Evolutionary conservation across 2,113 vertebrate genomes (phyloP), one percentile per base, ranked within the genome.

Genomic region (Perognathus longimembris): DNA sequence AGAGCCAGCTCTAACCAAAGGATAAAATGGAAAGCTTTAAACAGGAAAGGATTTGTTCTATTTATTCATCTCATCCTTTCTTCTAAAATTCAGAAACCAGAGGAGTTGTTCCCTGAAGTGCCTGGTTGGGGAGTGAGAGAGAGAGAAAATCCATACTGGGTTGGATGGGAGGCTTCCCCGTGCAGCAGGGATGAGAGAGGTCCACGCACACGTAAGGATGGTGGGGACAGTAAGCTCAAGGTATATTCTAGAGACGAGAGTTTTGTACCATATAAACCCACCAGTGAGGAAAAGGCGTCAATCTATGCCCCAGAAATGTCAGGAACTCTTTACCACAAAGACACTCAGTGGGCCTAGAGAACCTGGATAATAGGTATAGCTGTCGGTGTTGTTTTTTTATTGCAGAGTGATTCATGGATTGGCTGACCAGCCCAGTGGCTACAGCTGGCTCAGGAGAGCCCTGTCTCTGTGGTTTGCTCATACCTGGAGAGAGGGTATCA

Each of bases 1-100:
- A 79, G 67, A 77, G 70, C 77, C 69, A 88, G 26, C 81, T 77
- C 20, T 38, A 7, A 69, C 92, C 85, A 69, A 59, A 95, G 64
- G 24, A 59, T 32, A 50, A 81, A 78, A 75, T 74, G 78, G 84
- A 63, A 85, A 78, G 59, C 75, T 67, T 77, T 42, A 64, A 75
- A 54, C 75, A 38, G 66, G 66, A 40, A 57, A 74, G 75, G 80
- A 54, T 73, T 90, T n/a, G 54, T 67, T 84, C n/a, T 82, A 12
- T 61, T 75, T 64, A 67, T 78, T 88, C 70, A 28, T 38, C 74
- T 70, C 20, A 22, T 5, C 38, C 57, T 77, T 83, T 88, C 63
- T 45, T 36, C 70, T 67, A 17, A 38, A 50, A 15, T 59, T 90
- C 59, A 38, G 34, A 61, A 45, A 26, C 38, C 1, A 0, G 50